These are phyloP conservation scores for Drosophila setifemur DNA, from an alignment of 1,140 invertebrate species.

Conservation along the genomic window DNA sequence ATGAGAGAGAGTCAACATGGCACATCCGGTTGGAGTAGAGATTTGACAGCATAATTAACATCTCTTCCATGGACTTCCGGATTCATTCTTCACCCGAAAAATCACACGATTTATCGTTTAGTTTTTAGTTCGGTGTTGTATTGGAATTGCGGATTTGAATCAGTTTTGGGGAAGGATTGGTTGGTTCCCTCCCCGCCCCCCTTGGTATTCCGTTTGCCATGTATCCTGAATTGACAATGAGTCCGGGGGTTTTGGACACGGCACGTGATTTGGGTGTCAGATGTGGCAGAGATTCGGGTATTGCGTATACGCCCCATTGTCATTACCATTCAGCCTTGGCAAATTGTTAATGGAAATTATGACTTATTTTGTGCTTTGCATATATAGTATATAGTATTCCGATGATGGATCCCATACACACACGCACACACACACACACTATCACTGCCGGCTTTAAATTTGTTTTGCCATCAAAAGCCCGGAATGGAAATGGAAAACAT, in stretches of 20 bases:
- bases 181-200: neutral
- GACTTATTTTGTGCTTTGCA: conserved; percentile 47
- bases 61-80: neutral
- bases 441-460: no score
- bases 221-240: conserved; percentile 43
- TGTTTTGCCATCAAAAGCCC: no score
- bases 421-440: no score
- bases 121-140: no score
- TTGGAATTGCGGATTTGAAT: no score
- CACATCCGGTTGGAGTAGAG: neutral
- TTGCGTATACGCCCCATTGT: no score
- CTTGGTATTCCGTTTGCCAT: neutral
- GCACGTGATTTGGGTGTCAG: conserved; percentile 39
- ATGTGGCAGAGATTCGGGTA: no score
- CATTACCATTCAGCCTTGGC: neutral
- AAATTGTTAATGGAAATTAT: conserved; percentile 57
- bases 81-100: neutral
- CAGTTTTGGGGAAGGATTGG: neutral
- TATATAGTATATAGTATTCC: no score
- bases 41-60: conserved; percentile 56
- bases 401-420: no score
- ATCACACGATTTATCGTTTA: conserved; percentile 18
- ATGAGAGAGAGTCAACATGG: neutral
- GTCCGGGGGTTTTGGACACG: neutral
- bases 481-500: no score